Evolutionary conservation across 2,797 vertebrate species (phyloP).

Genomic region (Merluccius polli): DNA sequence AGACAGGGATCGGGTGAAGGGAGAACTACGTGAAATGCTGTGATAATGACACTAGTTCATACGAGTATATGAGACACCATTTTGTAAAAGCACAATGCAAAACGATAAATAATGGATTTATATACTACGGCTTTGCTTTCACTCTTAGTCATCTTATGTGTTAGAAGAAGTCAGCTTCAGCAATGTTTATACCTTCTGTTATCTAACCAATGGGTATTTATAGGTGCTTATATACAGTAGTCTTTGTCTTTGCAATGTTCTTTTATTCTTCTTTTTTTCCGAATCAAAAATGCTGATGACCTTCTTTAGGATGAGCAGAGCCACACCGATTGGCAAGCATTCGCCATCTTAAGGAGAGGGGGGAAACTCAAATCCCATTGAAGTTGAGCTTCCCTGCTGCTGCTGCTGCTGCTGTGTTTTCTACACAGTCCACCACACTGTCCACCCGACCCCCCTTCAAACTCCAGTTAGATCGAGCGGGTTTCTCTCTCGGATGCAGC

Average conservation of each 20-base stretch:
- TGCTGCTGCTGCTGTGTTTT: neutral
- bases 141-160: neutral
- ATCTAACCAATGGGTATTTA: neutral
- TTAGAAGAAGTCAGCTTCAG: neutral
- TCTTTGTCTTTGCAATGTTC: neutral
- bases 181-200: neutral
- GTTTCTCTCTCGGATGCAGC: no score
- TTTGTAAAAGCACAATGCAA: neutral
- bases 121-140: neutral
- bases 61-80: neutral
- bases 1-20: neutral
- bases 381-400: no score
- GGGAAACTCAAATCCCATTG: neutral
- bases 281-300: neutral
- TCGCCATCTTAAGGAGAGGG: neutral
- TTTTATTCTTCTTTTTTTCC: neutral
- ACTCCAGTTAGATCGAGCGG: no score
- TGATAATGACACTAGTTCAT: neutral
- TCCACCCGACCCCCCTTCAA: no score
- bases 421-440: neutral
- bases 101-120: neutral
- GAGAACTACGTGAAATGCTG: neutral
- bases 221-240: neutral
- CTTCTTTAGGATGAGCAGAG: neutral
- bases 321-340: neutral